Evolutionary conservation across 2,797 vertebrate genomes (phyloP).

Genomic region (Anguilla obscura): DNA sequence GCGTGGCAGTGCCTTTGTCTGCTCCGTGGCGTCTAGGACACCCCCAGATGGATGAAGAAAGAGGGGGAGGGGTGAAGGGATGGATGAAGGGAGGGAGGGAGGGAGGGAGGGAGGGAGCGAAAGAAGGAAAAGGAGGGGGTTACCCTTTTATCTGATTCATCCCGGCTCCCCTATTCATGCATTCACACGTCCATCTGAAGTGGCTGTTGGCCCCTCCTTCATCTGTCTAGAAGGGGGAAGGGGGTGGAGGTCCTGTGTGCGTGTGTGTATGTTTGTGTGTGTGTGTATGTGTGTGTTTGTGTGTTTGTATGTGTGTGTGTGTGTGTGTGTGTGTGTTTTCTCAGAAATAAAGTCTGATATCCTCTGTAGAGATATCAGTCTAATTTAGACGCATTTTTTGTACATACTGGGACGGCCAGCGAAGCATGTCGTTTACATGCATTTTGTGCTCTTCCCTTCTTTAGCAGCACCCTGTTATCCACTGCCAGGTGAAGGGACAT

Average conservation of each 20-base stretch:
- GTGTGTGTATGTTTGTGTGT: neutral
- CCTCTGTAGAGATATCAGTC: constrained; percentile 25
- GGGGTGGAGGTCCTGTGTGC: neutral
- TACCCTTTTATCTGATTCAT: constrained; percentile 26
- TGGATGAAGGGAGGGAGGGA: neutral
- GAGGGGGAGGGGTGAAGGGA: neutral
- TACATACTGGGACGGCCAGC: constrained; percentile 13
- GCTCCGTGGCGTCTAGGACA: neutral
- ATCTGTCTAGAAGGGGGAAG: neutral
- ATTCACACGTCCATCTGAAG: constrained; percentile 1
- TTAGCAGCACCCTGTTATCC: neutral
- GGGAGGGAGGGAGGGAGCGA: neutral
- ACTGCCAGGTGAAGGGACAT: neutral
- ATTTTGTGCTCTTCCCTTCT: neutral
- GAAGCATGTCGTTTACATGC: neutral
- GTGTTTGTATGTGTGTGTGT: neutral
- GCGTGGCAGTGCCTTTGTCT: constrained; percentile 10
- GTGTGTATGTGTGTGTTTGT: neutral
- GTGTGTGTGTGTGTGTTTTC: constrained; percentile 2
- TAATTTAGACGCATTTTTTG: neutral
- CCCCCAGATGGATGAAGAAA: constrained; percentile 30
- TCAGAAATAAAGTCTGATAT: constrained; percentile 46
- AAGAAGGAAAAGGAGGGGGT: neutral
- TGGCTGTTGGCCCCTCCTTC: constrained; percentile 24
- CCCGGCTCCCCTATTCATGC: constrained; percentile 28